Evolutionary conservation across 2,797 vertebrate genomes (phyloP), one percentile per base, ranked within the genome.

Genomic region (Botia kubotai): DNA sequence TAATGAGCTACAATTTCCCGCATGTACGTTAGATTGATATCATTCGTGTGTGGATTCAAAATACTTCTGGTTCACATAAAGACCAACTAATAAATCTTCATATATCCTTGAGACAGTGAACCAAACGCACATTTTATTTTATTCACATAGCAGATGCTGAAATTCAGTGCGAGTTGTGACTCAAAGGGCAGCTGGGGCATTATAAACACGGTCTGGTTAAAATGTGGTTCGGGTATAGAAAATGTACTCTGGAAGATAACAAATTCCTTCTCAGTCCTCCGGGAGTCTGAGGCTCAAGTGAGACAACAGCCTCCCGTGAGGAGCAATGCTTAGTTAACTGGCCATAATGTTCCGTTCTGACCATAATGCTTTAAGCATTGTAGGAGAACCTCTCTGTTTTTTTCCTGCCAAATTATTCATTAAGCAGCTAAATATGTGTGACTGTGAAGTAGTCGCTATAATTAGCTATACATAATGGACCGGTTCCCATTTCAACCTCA

Each of bases 81-180:
- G 52, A 58, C 55, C 68, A 71, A 53, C 75, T 81, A 81, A 78
- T 84, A 77, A 80, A 69, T 86, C 3, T 3, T 33, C 52, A 78
- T 77, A 29, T 43, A 57, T 77, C 72, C 66, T 33, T 82, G 39
- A 57, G 72, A 72, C 75, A n/a, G 39, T 69, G 69, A 72, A 67
- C 77, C 57, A 77, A 80, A 70, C 48, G 46, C 71, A 80, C 70
- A 75, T 80, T 82, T 77, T 63, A 65, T 80, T 82, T 86, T 82
- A 86, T 78, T 82, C 77, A 70, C 82, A 78, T 81, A 75, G 77
- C 85, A 84, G 80, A 82, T 72, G 80, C 63, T 82, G 33, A 62
- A 80, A 75, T 86, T 82, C 21, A 58, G 70, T 23, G 5, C 60
- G 82, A 77, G 70, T 33, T 5, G 33, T 75, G 82, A 80, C 80